Base-by-base conservation (phyloP, 2,113 vertebrate species). In the Hydrochoerus hydrochaeris region DNA sequence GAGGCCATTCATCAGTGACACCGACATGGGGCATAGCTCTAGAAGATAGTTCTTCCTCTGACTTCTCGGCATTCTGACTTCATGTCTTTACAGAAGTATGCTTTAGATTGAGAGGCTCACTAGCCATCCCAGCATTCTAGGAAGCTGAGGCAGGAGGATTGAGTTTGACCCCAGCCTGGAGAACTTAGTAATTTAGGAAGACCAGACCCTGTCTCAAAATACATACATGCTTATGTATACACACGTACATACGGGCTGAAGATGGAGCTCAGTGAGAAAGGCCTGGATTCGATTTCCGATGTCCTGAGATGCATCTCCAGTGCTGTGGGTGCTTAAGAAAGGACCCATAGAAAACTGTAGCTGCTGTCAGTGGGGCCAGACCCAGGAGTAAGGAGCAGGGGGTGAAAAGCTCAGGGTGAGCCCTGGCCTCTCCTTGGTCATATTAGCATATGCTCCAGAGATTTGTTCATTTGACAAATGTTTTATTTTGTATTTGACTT, bases 51-150 rank as follows among this genome's bases (percentile, higher is more conserved):
- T 85, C 73, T 91, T 85, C 30, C 82, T 75, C 20, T 88, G 54
- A 46, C 44, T 67, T 91, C 83, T 95, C 73, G 67, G 28, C 81
- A 82, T 28, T 62, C 71, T 17, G 19, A 49, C 65, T 94, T 95
- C 58, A 38, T 57, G 28, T 93, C 38, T 71, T 84, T 22, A 58
- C 28, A 71, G 83, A 60, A 73, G 83, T 7, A 73, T 2, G 6
- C 14, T 69, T 80, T 62, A 46, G 26, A 16, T 26, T 78, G 65
- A 85, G 75, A 57, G 26, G 8, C 24, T 90, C 24, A 41, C 65
- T 32, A 3, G 6, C 19, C 32, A n/a, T 67, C 65, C n/a, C n/a
- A 73, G 69, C 69, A 11, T 20, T 73, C 69, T 41, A n/a, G 69
- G 69, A 73, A 73, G n/a, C 69, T 24, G n/a, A 73, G 69, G n/a